phyloP scores from a whole-genome alignment of 2,888 invertebrate genomes.

The Trichopoda pennipes region DNA sequence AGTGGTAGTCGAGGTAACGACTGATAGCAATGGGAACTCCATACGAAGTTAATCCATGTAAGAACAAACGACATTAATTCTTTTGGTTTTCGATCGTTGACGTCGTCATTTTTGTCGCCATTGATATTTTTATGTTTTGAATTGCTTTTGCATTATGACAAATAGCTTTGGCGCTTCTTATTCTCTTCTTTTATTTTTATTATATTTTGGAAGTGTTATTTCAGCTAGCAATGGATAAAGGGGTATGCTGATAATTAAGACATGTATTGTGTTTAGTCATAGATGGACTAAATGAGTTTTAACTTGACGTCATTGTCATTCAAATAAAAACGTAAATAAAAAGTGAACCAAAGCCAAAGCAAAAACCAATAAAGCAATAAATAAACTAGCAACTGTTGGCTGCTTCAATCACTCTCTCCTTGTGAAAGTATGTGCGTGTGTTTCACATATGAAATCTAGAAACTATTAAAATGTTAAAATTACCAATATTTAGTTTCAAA shows the following conservation, averaged over 20 bases:
- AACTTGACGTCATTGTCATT: constrained; percentile 17
- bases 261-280: constrained; percentile 48
- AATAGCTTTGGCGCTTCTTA: constrained; percentile 77
- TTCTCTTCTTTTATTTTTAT: constrained; percentile 69
- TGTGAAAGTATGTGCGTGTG: constrained; percentile 5
- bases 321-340: constrained; percentile 9
- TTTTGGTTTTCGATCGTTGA: constrained; percentile 30
- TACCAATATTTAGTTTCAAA: constrained; percentile 31
- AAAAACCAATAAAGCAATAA: constrained; percentile 22
- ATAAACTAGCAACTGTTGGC: constrained; percentile 42
- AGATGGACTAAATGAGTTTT: constrained; percentile 40
- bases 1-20: constrained; percentile 30
- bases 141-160: constrained; percentile 73
- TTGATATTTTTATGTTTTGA: constrained; percentile 59
- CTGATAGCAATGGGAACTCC: neutral
- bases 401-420: constrained; percentile 26
- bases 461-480: constrained; percentile 45
- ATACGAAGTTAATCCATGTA: neutral
- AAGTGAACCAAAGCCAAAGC: constrained; percentile 3
- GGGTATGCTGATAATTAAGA: constrained; percentile 17
- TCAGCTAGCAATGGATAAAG: constrained; percentile 20
- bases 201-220: constrained; percentile 62
- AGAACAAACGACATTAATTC: constrained; percentile 18
- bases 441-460: constrained; percentile 11
- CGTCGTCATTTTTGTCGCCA: constrained; percentile 33